phyloP scores from a whole-genome alignment of 1,140 invertebrate genomes.

The Colletes latitarsis region DNA sequence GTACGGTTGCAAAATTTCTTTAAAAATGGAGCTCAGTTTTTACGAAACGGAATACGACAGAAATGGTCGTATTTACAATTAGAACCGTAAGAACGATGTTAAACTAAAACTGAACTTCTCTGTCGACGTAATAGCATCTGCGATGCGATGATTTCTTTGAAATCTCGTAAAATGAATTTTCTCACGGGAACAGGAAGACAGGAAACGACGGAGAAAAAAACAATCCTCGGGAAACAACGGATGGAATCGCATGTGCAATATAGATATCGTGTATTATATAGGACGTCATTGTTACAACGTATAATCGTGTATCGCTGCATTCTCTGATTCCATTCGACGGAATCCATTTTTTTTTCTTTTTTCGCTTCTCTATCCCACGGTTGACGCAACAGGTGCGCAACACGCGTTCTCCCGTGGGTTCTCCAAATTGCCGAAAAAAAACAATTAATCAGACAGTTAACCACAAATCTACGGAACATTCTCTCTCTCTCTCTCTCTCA shows the following conservation, averaged over 20 bases:
- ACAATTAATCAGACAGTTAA: constrained; percentile 9
- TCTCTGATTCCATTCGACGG: constrained; percentile 18
- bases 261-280: constrained; percentile 59
- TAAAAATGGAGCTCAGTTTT: too few species aligned
- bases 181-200: background rate
- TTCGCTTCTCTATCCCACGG: background rate
- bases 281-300: constrained; percentile 67
- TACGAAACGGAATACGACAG: too few species aligned
- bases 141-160: too few species aligned
- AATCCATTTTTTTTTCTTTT: background rate
- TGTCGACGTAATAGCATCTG: too few species aligned
- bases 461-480: background rate
- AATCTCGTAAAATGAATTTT: background rate
- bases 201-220: background rate
- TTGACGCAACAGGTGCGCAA: constrained; percentile 28
- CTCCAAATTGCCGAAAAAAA: background rate
- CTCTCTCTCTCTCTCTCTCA: background rate
- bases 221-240: background rate
- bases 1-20: too few species aligned
- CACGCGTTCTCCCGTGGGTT: background rate
- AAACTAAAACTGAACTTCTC: too few species aligned
- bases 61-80: too few species aligned
- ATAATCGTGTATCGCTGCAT: constrained; percentile 52
- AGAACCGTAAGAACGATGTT: too few species aligned
- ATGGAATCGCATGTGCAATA: background rate